These are phyloP conservation scores for Galeopterus variegatus DNA, from an alignment of 2,113 vertebrate species.

Conservation along the genomic window DNA sequence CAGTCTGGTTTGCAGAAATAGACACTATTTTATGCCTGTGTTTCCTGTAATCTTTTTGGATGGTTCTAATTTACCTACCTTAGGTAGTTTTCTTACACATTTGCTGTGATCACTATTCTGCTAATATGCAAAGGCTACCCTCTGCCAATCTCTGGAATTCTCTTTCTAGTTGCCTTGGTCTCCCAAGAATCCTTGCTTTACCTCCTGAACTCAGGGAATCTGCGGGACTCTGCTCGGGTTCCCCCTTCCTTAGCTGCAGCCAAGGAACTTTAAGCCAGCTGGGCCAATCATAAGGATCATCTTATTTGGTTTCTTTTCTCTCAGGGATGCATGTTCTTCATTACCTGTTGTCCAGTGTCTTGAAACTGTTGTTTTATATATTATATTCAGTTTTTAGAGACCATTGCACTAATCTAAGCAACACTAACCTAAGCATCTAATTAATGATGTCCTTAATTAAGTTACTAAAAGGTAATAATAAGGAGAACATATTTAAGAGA, in stretches of 20 bases:
- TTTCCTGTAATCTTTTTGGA: not conserved
- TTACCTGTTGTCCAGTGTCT: not conserved
- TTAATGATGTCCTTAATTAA: not conserved
- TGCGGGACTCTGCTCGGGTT: not conserved
- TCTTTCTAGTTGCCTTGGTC: not conserved
- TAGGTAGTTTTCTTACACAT: not conserved
- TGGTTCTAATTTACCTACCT: not conserved
- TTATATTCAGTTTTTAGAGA: not conserved
- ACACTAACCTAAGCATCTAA: not conserved
- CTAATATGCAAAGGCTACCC: not conserved
- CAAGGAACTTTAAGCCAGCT: not conserved
- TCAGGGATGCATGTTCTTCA: not conserved
- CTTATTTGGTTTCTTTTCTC: not conserved
- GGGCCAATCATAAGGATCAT: not conserved
- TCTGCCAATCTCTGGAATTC: not conserved
- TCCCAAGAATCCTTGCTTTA: not conserved
- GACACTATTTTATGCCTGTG: not conserved
- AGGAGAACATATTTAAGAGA: not conserved
- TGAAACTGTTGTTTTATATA: not conserved
- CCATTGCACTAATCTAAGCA: not conserved
- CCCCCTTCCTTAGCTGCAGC: not conserved
- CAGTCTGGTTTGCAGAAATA: not conserved
- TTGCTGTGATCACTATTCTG: not conserved
- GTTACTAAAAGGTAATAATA: not conserved
- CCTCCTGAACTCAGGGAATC: not conserved